phyloP scores from a whole-genome alignment of 1,140 invertebrate species.

The Pemphigus obesinymphae region DNA sequence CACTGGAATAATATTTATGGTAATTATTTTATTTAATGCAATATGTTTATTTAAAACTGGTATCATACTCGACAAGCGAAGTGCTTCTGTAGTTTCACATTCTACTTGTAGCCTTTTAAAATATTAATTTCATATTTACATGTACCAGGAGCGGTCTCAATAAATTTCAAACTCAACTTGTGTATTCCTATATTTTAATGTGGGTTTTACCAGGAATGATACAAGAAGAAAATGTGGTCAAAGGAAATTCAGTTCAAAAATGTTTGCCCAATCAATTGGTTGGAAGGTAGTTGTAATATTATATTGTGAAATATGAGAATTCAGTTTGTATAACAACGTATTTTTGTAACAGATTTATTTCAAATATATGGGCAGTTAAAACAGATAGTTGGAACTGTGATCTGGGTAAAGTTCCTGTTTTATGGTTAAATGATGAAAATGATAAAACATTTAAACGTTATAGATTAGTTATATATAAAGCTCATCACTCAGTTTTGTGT shows the following conservation, averaged over 20 bases:
- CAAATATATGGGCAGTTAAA: conserved; percentile 31
- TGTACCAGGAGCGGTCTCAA: not conserved
- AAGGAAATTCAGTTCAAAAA: conserved; percentile 28
- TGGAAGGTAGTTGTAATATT: conserved; percentile 3
- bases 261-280: conserved; percentile 36
- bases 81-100: too few species aligned
- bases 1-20: too few species aligned
- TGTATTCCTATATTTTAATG: conserved; percentile 34
- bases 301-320: not conserved
- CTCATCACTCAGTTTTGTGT: conserved; percentile 29
- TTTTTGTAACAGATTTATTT: conserved; percentile 20
- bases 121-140: not conserved
- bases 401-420: conserved; percentile 26
- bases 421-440: conserved; percentile 21
- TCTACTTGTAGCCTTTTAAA: too few species aligned
- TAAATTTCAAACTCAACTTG: conserved; percentile 26
- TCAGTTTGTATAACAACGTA: not conserved
- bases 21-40: too few species aligned
- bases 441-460: not conserved
- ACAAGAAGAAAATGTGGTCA: not conserved
- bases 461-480: conserved; percentile 27
- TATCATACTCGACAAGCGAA: too few species aligned
- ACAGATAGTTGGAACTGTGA: conserved; percentile 26
- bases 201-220: conserved; percentile 16
- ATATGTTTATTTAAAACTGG: too few species aligned